phyloP scores from a whole-genome alignment of 2,888 invertebrate genomes.

The Sphaeridia pumilis region DNA sequence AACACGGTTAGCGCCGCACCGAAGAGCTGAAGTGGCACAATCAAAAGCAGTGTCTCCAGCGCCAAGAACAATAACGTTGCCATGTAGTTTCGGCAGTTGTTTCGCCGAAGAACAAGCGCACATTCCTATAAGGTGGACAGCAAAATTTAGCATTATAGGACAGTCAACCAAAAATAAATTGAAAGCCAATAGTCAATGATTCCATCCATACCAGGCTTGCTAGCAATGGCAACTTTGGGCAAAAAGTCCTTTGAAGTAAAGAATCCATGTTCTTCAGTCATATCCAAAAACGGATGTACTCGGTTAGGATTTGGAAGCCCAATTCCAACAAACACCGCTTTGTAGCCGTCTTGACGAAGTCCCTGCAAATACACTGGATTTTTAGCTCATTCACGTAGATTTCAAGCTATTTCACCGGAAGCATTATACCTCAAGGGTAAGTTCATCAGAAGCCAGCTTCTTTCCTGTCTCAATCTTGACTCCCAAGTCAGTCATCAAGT shows the following conservation, averaged over 20 bases:
- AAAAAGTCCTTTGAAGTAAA: conserved; percentile 90
- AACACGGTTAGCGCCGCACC: conserved; percentile 87
- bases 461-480: conserved; percentile 72
- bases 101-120: conserved; percentile 60
- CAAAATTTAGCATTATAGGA: neutral
- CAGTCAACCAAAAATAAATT: no score
- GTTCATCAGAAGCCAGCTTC: conserved; percentile 55
- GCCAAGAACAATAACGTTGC: conserved; percentile 82
- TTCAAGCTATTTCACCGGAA: neutral
- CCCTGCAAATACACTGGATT: conserved; percentile 41
- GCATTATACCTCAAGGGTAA: conserved; percentile 54
- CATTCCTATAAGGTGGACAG: conserved; percentile 46
- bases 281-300: conserved; percentile 60
- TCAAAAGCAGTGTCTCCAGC: conserved; percentile 99
- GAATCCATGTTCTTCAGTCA: conserved; percentile 72
- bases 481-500: conserved; percentile 81
- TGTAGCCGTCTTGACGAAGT: conserved; percentile 55
- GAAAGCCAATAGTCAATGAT: neutral
- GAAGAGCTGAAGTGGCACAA: conserved; percentile 91
- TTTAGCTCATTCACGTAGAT: neutral
- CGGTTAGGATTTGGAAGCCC: conserved; percentile 83
- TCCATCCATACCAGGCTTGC: conserved; percentile 59
- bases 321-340: conserved; percentile 72
- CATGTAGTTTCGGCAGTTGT: conserved; percentile 59
- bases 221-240: conserved; percentile 73